Evolutionary conservation across 2,797 vertebrate species (phyloP).

Genomic region (Falco berigora): DNA sequence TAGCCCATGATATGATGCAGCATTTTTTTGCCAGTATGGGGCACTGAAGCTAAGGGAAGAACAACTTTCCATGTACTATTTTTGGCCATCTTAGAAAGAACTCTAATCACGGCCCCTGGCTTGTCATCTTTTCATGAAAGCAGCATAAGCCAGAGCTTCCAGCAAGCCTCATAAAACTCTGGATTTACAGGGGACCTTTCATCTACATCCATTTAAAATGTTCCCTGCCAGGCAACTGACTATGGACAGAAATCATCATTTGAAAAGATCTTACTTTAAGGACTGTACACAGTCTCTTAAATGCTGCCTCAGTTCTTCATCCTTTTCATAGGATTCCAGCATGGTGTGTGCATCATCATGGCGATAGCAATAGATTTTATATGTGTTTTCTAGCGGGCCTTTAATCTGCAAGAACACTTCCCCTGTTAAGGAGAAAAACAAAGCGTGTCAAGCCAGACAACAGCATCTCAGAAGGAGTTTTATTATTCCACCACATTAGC

Average conservation of each 20-base stretch:
- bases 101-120: constrained; percentile 56
- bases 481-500: constrained; percentile 46
- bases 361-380: constrained; percentile 96
- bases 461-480: constrained; percentile 5
- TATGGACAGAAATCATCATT: constrained; percentile 22
- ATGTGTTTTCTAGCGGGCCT: constrained; percentile 88
- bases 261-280: constrained; percentile 84
- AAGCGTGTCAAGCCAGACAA: constrained; percentile 45
- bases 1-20: constrained; percentile 7
- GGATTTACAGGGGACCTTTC: constrained; percentile 64
- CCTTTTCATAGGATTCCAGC: constrained; percentile 90
- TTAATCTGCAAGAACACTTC: constrained; percentile 92
- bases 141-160: constrained; percentile 47
- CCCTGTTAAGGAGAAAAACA: constrained; percentile 76
- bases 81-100: constrained; percentile 53
- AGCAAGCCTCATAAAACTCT: constrained; percentile 54
- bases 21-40: not conserved
- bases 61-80: constrained; percentile 56
- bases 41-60: constrained; percentile 22
- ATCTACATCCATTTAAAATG: constrained; percentile 65
- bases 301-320: constrained; percentile 87
- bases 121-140: constrained; percentile 66
- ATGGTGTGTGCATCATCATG: constrained; percentile 88
- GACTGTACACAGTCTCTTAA: constrained; percentile 84
- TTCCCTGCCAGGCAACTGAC: constrained; percentile 53